These are phyloP conservation scores for Pocillopora verrucosa DNA, from an alignment of 64 coral and sea anemone genomes.

Conservation along the genomic window DNA sequence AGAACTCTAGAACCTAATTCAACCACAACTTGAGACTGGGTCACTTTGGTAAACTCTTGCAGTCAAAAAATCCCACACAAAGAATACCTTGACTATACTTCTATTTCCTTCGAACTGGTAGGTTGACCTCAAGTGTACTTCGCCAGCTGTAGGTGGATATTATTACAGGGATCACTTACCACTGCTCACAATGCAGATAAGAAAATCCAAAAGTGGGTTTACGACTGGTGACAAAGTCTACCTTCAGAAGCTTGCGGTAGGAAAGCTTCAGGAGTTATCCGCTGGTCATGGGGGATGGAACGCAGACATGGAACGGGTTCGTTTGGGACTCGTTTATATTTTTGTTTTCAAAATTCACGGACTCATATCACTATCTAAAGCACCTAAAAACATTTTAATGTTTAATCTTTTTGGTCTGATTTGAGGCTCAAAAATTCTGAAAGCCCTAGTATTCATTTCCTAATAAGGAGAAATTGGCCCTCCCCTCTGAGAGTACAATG, in stretches of 20 bases:
- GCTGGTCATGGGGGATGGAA: constrained; percentile 58
- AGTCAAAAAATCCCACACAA: background rate
- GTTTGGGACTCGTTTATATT: no score
- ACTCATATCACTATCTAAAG: no score
- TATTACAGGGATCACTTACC: constrained; percentile 65
- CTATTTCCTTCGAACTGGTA: background rate
- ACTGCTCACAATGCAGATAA: background rate
- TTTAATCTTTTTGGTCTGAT: no score
- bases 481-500: no score
- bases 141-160: constrained; percentile 20
- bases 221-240: constrained; percentile 48
- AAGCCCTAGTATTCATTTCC: no score
- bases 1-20: no score
- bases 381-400: no score
- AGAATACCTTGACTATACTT: background rate
- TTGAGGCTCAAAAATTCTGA: no score
- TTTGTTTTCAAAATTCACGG: no score
- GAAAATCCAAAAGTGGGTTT: constrained; percentile 51
- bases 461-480: no score
- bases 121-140: constrained; percentile 41
- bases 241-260: constrained; percentile 1
- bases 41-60: no score
- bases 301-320: constrained; percentile 54
- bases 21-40: no score
- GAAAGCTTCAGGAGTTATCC: constrained; percentile 37